A percentile compares a stretch with the other conserved stretches of the same genome.
Conservation (phyloP, 2,888 invertebrate species). For the Empis stercorea region DNA sequence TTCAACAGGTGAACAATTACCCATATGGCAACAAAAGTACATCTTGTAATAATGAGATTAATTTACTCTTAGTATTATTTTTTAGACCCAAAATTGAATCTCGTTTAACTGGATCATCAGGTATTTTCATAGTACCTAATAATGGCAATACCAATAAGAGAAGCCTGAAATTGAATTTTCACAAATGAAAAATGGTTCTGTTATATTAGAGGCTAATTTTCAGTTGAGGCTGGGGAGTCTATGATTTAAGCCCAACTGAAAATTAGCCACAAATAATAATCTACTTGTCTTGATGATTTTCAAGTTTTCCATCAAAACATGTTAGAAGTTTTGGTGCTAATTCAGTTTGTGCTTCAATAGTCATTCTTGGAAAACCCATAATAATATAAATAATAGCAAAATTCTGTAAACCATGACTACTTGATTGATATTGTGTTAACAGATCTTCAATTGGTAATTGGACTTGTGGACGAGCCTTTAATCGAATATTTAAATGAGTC, state of each 20-base stretch:
- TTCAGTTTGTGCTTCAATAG: constrained; percentile 58
- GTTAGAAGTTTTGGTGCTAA: constrained; percentile 62
- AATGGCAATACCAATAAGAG: constrained; percentile 69
- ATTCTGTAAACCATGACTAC: constrained; percentile 72
- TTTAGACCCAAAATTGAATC: constrained; percentile 54
- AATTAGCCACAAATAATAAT: constrained; percentile 17
- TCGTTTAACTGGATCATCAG: constrained; percentile 48
- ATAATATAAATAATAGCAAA: constrained; percentile 89
- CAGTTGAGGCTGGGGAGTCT: too few species aligned
- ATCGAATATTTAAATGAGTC: constrained; percentile 79
- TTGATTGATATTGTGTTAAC: constrained; percentile 65
- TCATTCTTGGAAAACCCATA: constrained; percentile 75
- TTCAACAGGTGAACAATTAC: constrained; percentile 37
- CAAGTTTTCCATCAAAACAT: constrained; percentile 67
- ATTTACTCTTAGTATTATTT: constrained; percentile 39
- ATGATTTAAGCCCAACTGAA: too few species aligned
- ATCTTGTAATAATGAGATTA: constrained; percentile 69
- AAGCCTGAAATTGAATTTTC: constrained; percentile 40
- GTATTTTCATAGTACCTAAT: constrained; percentile 52
- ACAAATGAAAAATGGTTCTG: too few species aligned
- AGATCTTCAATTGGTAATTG: constrained; percentile 77
- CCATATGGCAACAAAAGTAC: constrained; percentile 75
- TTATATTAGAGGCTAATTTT: too few species aligned
- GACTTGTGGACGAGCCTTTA: constrained; percentile 71
- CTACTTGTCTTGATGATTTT: constrained; percentile 75